Conservation (phyloP, 2,797 vertebrate genomes). For the Adrianichthys oophorus region DNA sequence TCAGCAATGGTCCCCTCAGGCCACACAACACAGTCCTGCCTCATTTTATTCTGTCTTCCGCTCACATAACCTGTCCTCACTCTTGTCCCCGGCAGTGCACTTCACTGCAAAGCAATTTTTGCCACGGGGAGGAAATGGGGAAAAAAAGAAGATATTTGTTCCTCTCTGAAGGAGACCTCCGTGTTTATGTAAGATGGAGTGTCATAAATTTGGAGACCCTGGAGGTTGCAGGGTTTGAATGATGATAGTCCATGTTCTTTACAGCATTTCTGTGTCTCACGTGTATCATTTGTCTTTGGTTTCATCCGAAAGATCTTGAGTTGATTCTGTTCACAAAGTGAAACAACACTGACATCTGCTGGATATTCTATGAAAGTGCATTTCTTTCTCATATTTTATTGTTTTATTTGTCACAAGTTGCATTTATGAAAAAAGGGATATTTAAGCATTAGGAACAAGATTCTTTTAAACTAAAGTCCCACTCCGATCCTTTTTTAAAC, state of each 20-base stretch:
- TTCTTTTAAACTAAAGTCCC: no score
- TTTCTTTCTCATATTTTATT: no score
- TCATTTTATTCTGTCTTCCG: constrained; percentile 48
- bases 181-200: background rate
- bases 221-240: constrained; percentile 10
- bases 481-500: no score
- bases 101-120: constrained; percentile 46
- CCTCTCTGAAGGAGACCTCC: constrained; percentile 1
- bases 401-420: no score
- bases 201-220: background rate
- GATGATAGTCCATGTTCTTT: constrained; percentile 5
- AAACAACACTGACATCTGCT: constrained; percentile 68
- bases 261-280: background rate
- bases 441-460: no score
- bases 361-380: constrained; percentile 21
- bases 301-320: background rate
- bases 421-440: no score
- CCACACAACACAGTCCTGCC: constrained; percentile 37
- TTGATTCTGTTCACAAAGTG: constrained; percentile 24
- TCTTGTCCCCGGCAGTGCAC: constrained; percentile 50
- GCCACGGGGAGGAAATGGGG: constrained; percentile 36
- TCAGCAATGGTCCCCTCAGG: constrained; percentile 55
- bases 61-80: constrained; percentile 60
- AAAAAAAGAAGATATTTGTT: constrained; percentile 22
- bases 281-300: background rate